Conservation (phyloP, 2,888 invertebrate species). For the Hypomecis punctinalis region DNA sequence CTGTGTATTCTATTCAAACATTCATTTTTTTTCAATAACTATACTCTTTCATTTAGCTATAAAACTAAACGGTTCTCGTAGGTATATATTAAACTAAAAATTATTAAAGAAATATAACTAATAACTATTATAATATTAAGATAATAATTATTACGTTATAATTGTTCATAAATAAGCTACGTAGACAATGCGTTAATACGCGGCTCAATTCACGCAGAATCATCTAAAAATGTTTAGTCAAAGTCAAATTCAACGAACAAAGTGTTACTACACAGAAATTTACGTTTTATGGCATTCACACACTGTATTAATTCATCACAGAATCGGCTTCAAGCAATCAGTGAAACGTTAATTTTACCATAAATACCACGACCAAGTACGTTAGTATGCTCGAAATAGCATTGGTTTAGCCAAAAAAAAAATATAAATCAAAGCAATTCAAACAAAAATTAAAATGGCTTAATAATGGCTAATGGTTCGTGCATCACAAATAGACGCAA, state of each 20-base stretch:
- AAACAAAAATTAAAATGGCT: no score
- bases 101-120: conserved; percentile 19
- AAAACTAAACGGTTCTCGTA: conserved; percentile 39
- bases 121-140: conserved; percentile 17
- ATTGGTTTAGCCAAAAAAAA: no score
- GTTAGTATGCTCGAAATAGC: no score
- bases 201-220: conserved; percentile 44
- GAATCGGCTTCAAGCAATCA: not conserved
- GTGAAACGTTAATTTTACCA: not conserved
- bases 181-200: conserved; percentile 36
- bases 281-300: conserved; percentile 37
- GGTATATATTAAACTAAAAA: conserved; percentile 24
- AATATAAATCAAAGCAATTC: no score
- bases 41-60: conserved; percentile 52
- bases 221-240: conserved; percentile 25
- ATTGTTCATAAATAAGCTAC: conserved; percentile 43
- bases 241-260: conserved; percentile 30
- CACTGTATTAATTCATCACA: not conserved
- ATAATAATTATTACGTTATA: conserved; percentile 31
- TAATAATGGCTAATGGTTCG: no score
- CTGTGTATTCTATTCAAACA: conserved; percentile 64
- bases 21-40: conserved; percentile 50
- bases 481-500: no score
- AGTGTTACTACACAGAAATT: conserved; percentile 51
- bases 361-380: no score